Evolutionary conservation across 2,113 vertebrate species (phyloP), one percentile per base, ranked within the genome.

Genomic region (Lampris megalopsis): DNA sequence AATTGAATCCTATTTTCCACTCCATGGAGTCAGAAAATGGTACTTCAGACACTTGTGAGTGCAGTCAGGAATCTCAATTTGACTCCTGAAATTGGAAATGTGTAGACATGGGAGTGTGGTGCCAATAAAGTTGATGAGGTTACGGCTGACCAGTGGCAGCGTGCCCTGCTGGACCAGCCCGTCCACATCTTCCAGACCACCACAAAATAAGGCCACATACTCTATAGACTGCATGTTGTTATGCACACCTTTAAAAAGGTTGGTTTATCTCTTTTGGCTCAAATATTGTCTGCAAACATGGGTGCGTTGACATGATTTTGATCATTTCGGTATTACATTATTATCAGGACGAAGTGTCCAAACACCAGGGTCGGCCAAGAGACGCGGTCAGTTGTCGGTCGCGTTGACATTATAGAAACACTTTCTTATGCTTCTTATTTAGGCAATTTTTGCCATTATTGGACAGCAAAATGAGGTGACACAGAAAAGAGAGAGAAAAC

Each of bases 1-100:
- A 94, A 90, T 91, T 90, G 89, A 91, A 91, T 92, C 92, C 89
- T 92, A 92, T 94, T 94, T 94, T 93, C 91, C 91, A 93, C 92
- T 93, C 90, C 87, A 93, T 85, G 91, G 90, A 89, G 87, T 93
- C 87, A 92, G 90, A 92, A 94, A 94, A 93, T 93, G 91, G 90
- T 91, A 87, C 91, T 93, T 94, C 84, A 94, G 84, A 91, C 89
- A 93, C 93, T 87, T 89, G 80, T 89, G 80, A 83, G 80, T 84
- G 72, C 81, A 82, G 83, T 89, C 89, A 92, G 92, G 83, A 93
- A 93, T 92, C 88, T 87, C 83, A 91, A 90, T 93, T 93, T 92
- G 87, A 81, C 83, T 91, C 75, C 88, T 91, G 90, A 92, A 93
- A 94, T 92, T 92, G 84, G 88, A 93, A 92, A 91, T 90, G 83